phyloP scores from a whole-genome alignment of 2,888 invertebrate species.

The Conops quadrifasciatus region DNA sequence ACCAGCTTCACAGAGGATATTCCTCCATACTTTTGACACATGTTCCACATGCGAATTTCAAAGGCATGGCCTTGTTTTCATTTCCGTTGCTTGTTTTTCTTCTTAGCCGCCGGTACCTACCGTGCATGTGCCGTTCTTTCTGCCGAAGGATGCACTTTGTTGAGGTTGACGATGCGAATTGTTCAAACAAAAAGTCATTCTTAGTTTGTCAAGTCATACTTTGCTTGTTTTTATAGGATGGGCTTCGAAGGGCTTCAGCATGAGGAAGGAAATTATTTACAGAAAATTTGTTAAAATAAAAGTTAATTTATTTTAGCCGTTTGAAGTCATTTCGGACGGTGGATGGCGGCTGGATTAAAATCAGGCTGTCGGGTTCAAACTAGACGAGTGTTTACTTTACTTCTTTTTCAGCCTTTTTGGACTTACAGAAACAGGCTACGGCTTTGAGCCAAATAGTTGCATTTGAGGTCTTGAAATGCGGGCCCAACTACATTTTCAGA shows the following conservation, averaged over 20 bases:
- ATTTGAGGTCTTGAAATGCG: too few relatives aligned
- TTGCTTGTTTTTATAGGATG: slow-evolving; percentile 52
- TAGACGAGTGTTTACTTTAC: too few relatives aligned
- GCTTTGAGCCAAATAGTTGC: too few relatives aligned
- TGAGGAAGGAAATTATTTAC: slow-evolving; percentile 27
- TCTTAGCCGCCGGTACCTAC: slow-evolving; percentile 48
- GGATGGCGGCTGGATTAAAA: too few relatives aligned
- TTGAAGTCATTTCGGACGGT: too few relatives aligned
- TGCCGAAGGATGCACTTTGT: neutral
- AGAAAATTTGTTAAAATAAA: slow-evolving; percentile 57
- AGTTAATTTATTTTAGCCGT: slow-evolving; percentile 56
- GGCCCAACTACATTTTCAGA: too few relatives aligned
- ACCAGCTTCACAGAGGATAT: slow-evolving; percentile 21
- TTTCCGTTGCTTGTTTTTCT: slow-evolving; percentile 50
- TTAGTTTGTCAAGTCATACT: slow-evolving; percentile 30
- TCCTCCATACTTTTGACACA: slow-evolving; percentile 45
- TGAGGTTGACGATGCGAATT: neutral
- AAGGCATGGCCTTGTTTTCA: slow-evolving; percentile 37
- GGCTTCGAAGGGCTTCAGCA: slow-evolving; percentile 1
- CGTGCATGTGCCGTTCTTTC: slow-evolving; percentile 40
- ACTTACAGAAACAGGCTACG: too few relatives aligned
- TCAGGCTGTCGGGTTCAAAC: too few relatives aligned
- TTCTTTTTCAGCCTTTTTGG: too few relatives aligned
- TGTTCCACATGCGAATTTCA: slow-evolving; percentile 50
- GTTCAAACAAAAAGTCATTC: neutral